These are phyloP conservation scores for Hippocampus mohnikei DNA, from an alignment of 2,113 vertebrate genomes.

Conservation along the genomic window DNA sequence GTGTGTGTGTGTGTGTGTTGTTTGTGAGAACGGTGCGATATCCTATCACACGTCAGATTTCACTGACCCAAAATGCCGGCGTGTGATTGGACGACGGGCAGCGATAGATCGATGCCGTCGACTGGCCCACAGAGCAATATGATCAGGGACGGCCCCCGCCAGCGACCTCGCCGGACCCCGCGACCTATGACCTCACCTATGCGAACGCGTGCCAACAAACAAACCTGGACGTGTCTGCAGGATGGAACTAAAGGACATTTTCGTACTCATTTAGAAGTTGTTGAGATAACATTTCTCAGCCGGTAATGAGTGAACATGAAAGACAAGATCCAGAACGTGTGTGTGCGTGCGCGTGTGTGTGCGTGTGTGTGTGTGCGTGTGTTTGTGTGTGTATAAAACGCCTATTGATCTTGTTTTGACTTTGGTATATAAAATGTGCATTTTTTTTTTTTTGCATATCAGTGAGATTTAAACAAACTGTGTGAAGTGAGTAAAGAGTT, in stretches of 20 bases:
- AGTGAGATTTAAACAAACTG: neutral
- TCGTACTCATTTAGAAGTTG: neutral
- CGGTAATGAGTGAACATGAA: neutral
- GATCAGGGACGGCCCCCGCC: conserved; percentile 3
- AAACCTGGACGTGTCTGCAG: neutral
- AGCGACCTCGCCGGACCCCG: conserved; percentile 19
- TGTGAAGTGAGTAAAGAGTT: conserved; percentile 14
- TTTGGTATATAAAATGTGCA: neutral
- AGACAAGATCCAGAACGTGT: neutral
- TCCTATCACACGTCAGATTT: conserved; percentile 1
- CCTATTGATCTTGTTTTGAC: neutral
- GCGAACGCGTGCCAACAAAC: neutral
- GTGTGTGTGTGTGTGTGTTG: neutral
- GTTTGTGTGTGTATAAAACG: neutral
- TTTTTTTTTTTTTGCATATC: neutral
- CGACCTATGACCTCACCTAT: neutral
- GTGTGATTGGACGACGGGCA: conserved; percentile 14
- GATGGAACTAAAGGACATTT: neutral
- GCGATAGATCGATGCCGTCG: conserved; percentile 43
- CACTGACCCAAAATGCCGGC: neutral
- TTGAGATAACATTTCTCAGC: neutral
- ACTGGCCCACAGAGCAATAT: conserved; percentile 13
- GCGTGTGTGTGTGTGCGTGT: neutral
- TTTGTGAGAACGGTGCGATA: conserved; percentile 21
- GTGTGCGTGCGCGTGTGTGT: neutral